Evolutionary conservation across 2,797 vertebrate species (phyloP).

Genomic region (Neostethus bicornis): DNA sequence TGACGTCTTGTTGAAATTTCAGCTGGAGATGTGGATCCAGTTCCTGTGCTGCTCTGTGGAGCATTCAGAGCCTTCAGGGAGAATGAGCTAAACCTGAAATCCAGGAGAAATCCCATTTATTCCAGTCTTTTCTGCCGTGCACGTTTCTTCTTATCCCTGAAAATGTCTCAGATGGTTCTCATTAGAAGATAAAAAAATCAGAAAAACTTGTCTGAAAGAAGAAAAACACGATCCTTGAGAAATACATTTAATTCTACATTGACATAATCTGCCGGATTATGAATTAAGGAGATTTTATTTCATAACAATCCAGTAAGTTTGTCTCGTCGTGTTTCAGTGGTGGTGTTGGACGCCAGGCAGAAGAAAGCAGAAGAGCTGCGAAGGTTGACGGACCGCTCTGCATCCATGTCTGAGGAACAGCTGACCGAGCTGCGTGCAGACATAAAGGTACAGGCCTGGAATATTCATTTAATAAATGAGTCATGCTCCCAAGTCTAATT

Average conservation of each 20-base stretch:
- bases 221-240: background rate
- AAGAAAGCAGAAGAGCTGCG: conserved; percentile 90
- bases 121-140: background rate
- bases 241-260: background rate
- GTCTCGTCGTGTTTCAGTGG: conserved; percentile 79
- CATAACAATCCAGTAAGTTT: background rate
- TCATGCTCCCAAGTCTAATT: no score
- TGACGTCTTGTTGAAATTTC: background rate
- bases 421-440: conserved; percentile 91
- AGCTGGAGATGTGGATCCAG: background rate
- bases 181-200: background rate
- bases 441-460: conserved; percentile 85
- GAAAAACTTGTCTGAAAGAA: background rate
- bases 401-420: conserved; percentile 93
- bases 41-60: background rate
- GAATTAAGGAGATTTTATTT: background rate
- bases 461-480: no score
- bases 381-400: conserved; percentile 88
- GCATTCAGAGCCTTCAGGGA: background rate
- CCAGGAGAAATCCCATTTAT: background rate
- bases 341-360: conserved; percentile 87
- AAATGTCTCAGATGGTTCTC: background rate
- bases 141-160: background rate
- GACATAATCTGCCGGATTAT: no score
- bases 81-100: background rate